Percentiles rank a stretch among this genome's conserved stretches.
phyloP scores from a whole-genome alignment of 2,797 vertebrate genomes.

The Spheniscus humboldti region DNA sequence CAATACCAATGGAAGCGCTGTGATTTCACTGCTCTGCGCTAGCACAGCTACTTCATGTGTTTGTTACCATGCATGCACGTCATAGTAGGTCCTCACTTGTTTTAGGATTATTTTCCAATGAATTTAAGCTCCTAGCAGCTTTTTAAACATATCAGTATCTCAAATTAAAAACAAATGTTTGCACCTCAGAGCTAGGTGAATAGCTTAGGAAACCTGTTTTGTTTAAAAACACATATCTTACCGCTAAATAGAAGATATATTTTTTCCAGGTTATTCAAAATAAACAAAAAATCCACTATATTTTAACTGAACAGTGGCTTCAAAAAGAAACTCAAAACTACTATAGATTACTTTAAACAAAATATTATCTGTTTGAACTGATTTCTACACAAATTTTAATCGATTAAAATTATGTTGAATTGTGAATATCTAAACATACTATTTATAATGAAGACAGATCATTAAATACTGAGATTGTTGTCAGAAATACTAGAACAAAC shows the following conservation, averaged over 20 bases:
- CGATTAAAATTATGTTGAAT: neutral
- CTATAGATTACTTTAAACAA: neutral
- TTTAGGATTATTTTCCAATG: neutral
- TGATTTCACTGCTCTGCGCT: neutral
- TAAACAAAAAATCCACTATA: neutral
- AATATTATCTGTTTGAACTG: neutral
- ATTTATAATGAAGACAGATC: neutral
- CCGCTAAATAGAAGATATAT: neutral
- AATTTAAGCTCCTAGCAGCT: neutral
- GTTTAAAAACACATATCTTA: neutral
- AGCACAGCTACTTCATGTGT: neutral
- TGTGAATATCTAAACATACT: neutral
- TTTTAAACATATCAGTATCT: neutral
- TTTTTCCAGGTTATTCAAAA: neutral
- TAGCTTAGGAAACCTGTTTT: neutral
- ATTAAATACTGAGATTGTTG: neutral
- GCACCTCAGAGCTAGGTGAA: neutral
- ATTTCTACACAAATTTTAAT: neutral
- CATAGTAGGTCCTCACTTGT: neutral
- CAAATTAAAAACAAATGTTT: neutral
- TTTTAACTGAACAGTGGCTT: neutral
- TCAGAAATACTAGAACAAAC: neutral
- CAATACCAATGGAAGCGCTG: rapidly evolving
- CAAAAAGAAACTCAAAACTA: neutral
- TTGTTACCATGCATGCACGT: neutral